Percentiles rank a stretch among this genome's conserved stretches.
Conservation (phyloP, 2,888 invertebrate genomes). For the Macrosoma leucophasiata region DNA sequence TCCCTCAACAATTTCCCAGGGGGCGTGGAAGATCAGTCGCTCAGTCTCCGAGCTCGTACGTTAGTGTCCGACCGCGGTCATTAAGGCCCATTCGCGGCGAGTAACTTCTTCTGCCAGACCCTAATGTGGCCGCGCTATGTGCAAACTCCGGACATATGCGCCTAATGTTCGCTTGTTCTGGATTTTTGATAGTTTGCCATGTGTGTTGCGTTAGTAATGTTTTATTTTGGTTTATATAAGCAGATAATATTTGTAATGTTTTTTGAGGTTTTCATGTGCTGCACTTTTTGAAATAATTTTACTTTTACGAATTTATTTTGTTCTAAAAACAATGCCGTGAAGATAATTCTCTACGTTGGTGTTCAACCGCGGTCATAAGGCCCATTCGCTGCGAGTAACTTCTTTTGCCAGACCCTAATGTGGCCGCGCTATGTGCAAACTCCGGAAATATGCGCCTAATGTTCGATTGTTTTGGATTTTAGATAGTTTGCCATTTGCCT, state of each 20-base stretch:
- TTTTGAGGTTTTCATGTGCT: no score
- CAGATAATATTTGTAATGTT: no score
- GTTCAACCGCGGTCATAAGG: constrained; percentile 53
- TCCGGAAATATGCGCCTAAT: constrained; percentile 16
- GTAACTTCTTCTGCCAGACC: constrained; percentile 42
- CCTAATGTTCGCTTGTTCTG: constrained; percentile 15
- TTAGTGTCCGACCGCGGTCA: constrained; percentile 52
- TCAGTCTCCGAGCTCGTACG: constrained; percentile 37
- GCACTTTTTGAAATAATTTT: no score
- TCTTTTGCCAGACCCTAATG: constrained; percentile 41
- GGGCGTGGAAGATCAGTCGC: constrained; percentile 47
- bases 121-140: constrained; percentile 34
- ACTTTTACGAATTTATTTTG: no score
- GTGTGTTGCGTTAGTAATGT: no score
- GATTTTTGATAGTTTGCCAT: no score
- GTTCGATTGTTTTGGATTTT: no score
- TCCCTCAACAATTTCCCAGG: constrained; percentile 37
- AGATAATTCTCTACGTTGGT: no score
- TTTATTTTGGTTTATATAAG: no score
- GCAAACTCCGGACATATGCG: constrained; percentile 14
- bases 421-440: constrained; percentile 26
- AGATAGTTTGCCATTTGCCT: no score
- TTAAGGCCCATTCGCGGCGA: constrained; percentile 56
- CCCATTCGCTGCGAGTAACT: constrained; percentile 51
- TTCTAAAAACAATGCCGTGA: no score